Evolutionary conservation across 2,888 invertebrate species (phyloP).

Genomic region (Steromphala cineraria): DNA sequence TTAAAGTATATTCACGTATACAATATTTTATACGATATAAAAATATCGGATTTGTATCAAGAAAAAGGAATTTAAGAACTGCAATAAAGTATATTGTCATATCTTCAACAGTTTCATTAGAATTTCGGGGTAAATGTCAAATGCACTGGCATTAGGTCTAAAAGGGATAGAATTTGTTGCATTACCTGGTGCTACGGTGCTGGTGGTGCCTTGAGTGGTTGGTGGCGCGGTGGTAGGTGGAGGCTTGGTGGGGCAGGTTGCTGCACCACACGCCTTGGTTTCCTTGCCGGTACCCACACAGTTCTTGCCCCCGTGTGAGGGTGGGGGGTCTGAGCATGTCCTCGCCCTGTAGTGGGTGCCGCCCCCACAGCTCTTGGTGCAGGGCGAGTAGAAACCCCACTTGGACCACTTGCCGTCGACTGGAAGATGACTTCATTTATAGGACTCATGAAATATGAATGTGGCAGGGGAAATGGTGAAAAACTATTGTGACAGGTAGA

Average conservation of each 20-base stretch:
- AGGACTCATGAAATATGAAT: too few relatives aligned
- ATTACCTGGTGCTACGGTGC: constrained; percentile 42
- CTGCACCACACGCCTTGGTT: constrained; percentile 47
- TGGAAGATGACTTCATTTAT: constrained; percentile 16
- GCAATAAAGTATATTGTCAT: too few relatives aligned
- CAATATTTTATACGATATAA: too few relatives aligned
- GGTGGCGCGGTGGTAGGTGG: constrained; percentile 43
- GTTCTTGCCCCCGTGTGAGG: constrained; percentile 57
- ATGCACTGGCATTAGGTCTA: too few relatives aligned
- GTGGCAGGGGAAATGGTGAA: too few relatives aligned
- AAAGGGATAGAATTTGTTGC: too few relatives aligned
- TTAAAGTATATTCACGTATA: too few relatives aligned
- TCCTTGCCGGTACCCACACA: constrained; percentile 51
- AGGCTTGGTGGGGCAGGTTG: constrained; percentile 55
- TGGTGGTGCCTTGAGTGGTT: constrained; percentile 25
- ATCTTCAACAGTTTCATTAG: too few relatives aligned
- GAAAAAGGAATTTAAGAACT: too few relatives aligned
- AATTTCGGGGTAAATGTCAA: too few relatives aligned
- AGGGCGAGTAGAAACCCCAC: constrained; percentile 59
- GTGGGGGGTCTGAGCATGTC: constrained; percentile 59
- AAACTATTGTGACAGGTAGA: too few relatives aligned
- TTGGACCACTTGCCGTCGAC: constrained; percentile 61
- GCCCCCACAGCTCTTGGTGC: constrained; percentile 58
- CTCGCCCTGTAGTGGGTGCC: constrained; percentile 58
- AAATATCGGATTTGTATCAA: too few relatives aligned